phyloP scores from a whole-genome alignment of 1,140 invertebrate genomes.

The Nylanderia fulva region DNA sequence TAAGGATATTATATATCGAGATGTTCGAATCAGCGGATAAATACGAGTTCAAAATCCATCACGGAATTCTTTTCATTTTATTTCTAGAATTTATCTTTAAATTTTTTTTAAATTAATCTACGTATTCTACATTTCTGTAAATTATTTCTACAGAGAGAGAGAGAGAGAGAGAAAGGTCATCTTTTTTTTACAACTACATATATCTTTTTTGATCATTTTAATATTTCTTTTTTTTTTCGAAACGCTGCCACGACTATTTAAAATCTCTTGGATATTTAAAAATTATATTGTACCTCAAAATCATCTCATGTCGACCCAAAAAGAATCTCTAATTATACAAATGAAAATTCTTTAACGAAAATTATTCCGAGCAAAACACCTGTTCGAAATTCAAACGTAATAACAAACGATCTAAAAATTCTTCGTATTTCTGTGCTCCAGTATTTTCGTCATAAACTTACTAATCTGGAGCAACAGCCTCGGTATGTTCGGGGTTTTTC shows the following conservation, averaged over 20 bases:
- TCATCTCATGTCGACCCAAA: not conserved
- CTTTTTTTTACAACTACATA: conserved; percentile 28
- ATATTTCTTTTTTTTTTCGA: conserved; percentile 25
- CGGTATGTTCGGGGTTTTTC: not conserved
- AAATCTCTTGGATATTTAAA: not conserved
- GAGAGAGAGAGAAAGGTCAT: no score
- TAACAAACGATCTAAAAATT: not conserved
- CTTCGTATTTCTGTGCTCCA: not conserved
- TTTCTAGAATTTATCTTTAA: conserved; percentile 19
- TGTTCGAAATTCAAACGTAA: not conserved
- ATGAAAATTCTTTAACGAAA: not conserved
- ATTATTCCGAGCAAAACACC: not conserved
- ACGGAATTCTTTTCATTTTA: not conserved
- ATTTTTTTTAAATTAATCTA: conserved; percentile 25
- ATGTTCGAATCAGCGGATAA: not conserved
- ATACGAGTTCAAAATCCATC: not conserved
- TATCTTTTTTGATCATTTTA: not conserved
- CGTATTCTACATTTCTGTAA: conserved; percentile 1
- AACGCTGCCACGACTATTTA: not conserved
- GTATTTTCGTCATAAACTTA: conserved; percentile 15
- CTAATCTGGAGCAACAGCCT: conserved; percentile 6
- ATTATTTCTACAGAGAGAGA: conserved; percentile 33
- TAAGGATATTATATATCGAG: conserved; percentile 11
- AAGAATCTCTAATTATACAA: not conserved
- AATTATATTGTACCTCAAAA: no score